phyloP scores from a whole-genome alignment of 35 echinoderm and acorn worm genomes.

The Strongylocentrotus purpuratus region DNA sequence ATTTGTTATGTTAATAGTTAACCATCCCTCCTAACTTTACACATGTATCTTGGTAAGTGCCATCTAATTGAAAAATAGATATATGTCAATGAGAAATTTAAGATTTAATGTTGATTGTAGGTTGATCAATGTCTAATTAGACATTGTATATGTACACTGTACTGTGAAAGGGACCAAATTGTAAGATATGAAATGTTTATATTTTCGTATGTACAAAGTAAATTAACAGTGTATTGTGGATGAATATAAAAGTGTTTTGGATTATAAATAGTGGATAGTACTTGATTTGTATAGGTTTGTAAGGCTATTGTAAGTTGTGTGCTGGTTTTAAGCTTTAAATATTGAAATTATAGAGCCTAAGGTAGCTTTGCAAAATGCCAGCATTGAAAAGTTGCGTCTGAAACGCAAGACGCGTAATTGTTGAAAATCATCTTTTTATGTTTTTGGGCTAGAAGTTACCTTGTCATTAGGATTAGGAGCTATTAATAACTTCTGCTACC shows the following conservation, averaged over 20 bases:
- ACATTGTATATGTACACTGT: not conserved
- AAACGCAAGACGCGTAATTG: too few relatives aligned
- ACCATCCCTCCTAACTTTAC: too few relatives aligned
- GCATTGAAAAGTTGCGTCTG: too few relatives aligned
- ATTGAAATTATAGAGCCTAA: too few relatives aligned
- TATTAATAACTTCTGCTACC: too few relatives aligned
- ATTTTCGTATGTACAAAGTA: not conserved
- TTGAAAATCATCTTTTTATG: too few relatives aligned
- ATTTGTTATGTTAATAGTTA: too few relatives aligned
- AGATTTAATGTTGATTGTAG: not conserved
- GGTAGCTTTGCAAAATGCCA: too few relatives aligned
- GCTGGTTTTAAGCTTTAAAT: not conserved
- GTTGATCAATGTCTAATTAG: not conserved
- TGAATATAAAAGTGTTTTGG: not conserved
- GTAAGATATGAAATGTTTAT: not conserved
- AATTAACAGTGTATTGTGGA: not conserved
- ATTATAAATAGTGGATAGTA: not conserved
- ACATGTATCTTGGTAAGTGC: too few relatives aligned
- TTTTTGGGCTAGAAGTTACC: too few relatives aligned
- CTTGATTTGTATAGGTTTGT: not conserved
- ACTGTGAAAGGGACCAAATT: not conserved
- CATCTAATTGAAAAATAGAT: too few relatives aligned
- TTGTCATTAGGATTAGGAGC: too few relatives aligned
- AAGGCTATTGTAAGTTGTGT: not conserved
- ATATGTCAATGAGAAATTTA: not conserved